Evolutionary conservation across 2,888 invertebrate species (phyloP).

Genomic region (Caenorhabditis afra): DNA sequence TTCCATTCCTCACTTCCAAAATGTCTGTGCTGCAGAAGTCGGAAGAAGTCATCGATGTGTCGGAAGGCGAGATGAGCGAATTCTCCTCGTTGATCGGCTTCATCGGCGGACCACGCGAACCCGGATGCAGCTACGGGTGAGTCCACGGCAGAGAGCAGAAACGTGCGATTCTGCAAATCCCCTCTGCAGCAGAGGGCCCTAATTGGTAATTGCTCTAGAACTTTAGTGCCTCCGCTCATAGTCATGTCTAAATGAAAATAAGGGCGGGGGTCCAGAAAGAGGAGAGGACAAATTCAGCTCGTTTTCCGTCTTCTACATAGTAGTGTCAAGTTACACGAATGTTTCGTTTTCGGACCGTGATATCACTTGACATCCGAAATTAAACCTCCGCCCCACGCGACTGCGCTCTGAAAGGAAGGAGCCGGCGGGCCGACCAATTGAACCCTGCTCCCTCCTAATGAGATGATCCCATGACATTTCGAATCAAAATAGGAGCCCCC

Average conservation of each 20-base stretch:
- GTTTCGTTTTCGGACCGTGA: constrained; percentile 7
- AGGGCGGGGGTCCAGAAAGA: constrained; percentile 3
- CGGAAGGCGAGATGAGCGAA: constrained; percentile 63
- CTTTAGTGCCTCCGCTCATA: constrained; percentile 2
- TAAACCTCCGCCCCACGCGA: not conserved
- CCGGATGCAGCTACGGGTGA: constrained; percentile 62
- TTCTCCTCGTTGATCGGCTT: constrained; percentile 63
- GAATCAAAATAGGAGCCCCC: not conserved
- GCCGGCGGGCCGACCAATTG: too few species aligned
- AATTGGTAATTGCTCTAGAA: constrained; percentile 37
- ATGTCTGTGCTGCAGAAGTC: constrained; percentile 61
- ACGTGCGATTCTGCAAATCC: constrained; percentile 29
- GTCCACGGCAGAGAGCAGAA: too few species aligned
- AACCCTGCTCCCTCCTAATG: too few species aligned
- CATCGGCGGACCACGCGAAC: constrained; percentile 52
- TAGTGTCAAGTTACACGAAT: too few species aligned
- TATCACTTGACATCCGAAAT: constrained; percentile 38
- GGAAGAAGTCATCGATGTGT: constrained; percentile 66
- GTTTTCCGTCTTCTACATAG: not conserved
- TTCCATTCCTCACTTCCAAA: constrained; percentile 24
- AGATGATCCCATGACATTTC: too few species aligned
- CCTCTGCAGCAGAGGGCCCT: constrained; percentile 3
- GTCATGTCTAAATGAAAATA: constrained; percentile 8
- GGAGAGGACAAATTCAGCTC: constrained; percentile 3
- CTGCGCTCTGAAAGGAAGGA: too few species aligned